Conservation (phyloP, 2,888 invertebrate species). For the Cepaea hortensis region DNA sequence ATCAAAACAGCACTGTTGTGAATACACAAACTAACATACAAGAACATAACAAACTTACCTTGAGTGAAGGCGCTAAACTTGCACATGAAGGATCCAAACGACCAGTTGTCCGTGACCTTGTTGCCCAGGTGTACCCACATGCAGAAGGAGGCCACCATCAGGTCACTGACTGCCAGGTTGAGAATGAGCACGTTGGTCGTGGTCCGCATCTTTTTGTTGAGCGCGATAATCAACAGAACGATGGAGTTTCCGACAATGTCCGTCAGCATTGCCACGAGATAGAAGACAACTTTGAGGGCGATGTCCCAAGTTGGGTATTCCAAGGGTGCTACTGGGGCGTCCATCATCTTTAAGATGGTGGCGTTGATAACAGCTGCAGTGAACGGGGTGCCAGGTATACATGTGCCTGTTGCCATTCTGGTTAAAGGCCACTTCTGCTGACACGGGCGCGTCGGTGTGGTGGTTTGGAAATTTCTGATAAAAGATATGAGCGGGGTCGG, state of each 20-base stretch:
- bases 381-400: slow-evolving; percentile 2
- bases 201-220: slow-evolving; percentile 64
- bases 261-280: slow-evolving; percentile 62
- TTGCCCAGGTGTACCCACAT: slow-evolving; percentile 73
- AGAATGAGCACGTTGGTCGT: slow-evolving; percentile 67
- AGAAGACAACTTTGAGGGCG: slow-evolving; percentile 64
- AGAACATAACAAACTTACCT: slow-evolving; percentile 55
- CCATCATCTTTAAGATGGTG: background rate
- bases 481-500: no score
- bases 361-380: background rate
- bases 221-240: slow-evolving; percentile 63
- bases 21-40: no score
- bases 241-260: slow-evolving; percentile 68
- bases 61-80: slow-evolving; percentile 68
- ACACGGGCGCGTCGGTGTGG: no score
- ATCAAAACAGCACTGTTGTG: no score
- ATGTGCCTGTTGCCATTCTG: background rate
- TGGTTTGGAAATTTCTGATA: no score
- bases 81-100: slow-evolving; percentile 67
- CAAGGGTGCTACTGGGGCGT: background rate
- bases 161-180: slow-evolving; percentile 69
- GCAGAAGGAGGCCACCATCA: slow-evolving; percentile 68
- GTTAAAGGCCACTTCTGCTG: no score
- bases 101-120: slow-evolving; percentile 63
- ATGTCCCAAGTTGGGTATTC: slow-evolving; percentile 53